Evolutionary conservation across 2,888 invertebrate genomes (phyloP), one percentile per base, ranked within the genome.

Genomic region (Bugulina stolonifera): DNA sequence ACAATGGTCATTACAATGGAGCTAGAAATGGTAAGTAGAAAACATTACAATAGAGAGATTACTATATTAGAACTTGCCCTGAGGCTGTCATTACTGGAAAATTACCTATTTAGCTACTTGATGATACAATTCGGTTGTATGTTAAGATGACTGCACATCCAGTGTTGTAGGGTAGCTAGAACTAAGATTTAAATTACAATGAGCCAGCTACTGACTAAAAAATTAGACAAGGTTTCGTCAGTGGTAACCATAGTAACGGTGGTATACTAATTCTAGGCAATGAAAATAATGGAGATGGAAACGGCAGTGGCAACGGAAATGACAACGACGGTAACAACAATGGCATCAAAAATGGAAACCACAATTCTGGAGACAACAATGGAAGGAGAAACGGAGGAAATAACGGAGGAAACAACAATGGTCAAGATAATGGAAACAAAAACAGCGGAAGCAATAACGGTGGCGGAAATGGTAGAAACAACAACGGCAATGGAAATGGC

Each of bases 261-360:
- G n/a, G n/a, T n/a, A n/a, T n/a, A n/a, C n/a, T n/a, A n/a, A n/a
- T n/a, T n/a, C n/a, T n/a, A 54, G 32, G 54, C 54, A 64, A 64
- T 27, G 27, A 27, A 5, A 57, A 57, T 57, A 27, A 57, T 5
- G 57, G 57, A 57, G 27, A 57, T 23, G n/a, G n/a, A 5, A 57
- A 57, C n/a, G 57, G 57, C 34, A 27, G 35, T 52, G 69, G 35
- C 34, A 32, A 72, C 71, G 35, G 55, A 57, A 32, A 72, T 70
- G 25, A 35, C 35, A 35, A 72, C 55, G 25, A 71, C 32, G 69
- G 55, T 71, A 25, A 70, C 71, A 32, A 70, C 55, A 32, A 72
- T 72, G 43, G 55, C 32, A 10, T 57, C 5, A 57, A 57, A 22
- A 57, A 57, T 55, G 64, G 64, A 32, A 25, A 64, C 5, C 10